Base-by-base conservation (phyloP, 37 sponge, comb jelly and placozoan species). In the Amphimedon queenslandica region DNA sequence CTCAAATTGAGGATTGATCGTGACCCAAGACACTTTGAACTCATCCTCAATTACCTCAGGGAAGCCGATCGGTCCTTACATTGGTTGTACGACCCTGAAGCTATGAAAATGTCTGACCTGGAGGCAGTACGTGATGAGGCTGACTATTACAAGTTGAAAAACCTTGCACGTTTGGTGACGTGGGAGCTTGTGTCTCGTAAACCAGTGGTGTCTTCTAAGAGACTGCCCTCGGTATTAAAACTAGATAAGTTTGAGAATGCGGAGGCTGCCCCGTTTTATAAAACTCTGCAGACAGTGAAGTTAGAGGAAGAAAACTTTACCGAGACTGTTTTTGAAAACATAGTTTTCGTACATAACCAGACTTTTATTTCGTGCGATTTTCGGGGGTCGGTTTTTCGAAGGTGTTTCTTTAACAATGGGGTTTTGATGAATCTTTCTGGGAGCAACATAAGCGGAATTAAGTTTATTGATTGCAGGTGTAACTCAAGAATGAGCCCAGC, bases 31-130 rank as follows among this genome's bases (percentile, higher is more conserved):
- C 67, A 77, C 78, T 83, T 83, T 58, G 33, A 42, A n/a, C 47
- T 72, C 29, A 77, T 83, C 28, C 73, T 83, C 40, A 77, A 77
- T 47, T 83, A 55, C 67, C 32, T 83, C 29, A 75, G 84, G 4
- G 64, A 72, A 27, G 72, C 72, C 5, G 78, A 70, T 8, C 8
- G 53, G 13, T 47, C 53, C 13, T 13, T 47, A 18, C 13, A 18
- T 18, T 47, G 53, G 53, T 13, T 47, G 53, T 18, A 47, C 8
- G 53, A 47, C 53, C 8, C 53, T 47, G 13, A 13, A 47, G 8
- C 13, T 18, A 47, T 13, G 13, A 13, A 47, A 13, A 47, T 47
- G 8, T n/a, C n/a, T n/a, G 53, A 47, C 53, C 13, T 47, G 13
- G 13, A 47, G 13, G 13, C 53, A 13, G 13, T 47, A 47, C 53